Conservation (phyloP, 1,140 invertebrate genomes). For the Bombus impatiens region DNA sequence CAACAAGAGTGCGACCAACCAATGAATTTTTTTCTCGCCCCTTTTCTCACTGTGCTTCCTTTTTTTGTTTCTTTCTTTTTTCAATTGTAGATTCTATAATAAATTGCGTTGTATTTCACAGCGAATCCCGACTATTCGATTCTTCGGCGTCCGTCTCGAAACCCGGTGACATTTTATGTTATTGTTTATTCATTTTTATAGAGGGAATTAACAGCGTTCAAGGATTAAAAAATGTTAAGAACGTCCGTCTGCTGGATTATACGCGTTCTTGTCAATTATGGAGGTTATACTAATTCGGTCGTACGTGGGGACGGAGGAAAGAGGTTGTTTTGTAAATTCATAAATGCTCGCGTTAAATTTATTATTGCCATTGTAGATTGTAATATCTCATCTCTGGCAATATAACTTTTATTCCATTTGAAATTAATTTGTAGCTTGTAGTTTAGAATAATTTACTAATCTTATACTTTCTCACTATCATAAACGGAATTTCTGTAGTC, state of each 20-base stretch:
- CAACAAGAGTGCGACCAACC: neutral
- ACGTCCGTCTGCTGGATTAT: neutral
- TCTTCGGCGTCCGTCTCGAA: neutral
- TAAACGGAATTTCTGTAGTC: no score
- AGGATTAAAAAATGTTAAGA: neutral
- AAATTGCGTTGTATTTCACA: conserved; percentile 25
- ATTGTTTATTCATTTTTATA: conserved; percentile 24
- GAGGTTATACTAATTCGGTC: neutral
- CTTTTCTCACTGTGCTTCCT: no score
- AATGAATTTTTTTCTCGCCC: conserved; percentile 3
- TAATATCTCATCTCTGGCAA: no score
- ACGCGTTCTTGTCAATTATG: neutral
- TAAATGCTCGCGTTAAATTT: neutral
- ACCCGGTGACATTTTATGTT: neutral
- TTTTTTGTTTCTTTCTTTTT: neutral
- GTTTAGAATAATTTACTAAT: neutral
- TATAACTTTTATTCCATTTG: no score
- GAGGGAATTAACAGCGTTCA: neutral
- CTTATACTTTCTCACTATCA: neutral
- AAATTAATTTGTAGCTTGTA: no score
- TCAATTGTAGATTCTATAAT: conserved; percentile 31
- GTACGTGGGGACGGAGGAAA: no score
- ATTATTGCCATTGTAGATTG: neutral
- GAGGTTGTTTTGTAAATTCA: neutral
- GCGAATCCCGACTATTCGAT: neutral